Evolutionary conservation across 2,113 vertebrate species (phyloP).

Genomic region (Microcebus murinus): DNA sequence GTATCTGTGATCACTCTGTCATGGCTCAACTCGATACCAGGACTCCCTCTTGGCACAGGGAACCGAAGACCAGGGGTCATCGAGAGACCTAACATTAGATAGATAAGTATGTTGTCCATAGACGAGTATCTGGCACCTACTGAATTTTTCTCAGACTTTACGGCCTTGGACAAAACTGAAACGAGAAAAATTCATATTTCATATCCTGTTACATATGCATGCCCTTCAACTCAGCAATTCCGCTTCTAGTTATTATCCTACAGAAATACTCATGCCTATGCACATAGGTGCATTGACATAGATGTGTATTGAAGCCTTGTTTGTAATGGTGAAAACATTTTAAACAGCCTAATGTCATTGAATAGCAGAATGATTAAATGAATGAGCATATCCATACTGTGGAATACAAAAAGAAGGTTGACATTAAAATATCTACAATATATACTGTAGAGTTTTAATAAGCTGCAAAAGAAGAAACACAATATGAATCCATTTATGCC

Average conservation of each 20-base stretch:
- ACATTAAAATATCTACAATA: neutral
- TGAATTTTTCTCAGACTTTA: neutral
- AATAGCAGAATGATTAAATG: neutral
- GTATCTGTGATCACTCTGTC: too few species aligned
- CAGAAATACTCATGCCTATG: neutral
- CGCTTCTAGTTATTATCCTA: neutral
- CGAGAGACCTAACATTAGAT: too few species aligned
- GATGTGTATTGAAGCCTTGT: neutral
- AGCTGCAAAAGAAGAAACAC: neutral
- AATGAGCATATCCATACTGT: neutral
- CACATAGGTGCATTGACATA: neutral
- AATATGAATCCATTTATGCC: neutral
- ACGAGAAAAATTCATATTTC: neutral
- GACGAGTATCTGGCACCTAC: neutral
- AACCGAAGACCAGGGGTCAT: too few species aligned
- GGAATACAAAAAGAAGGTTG: neutral
- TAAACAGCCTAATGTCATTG: neutral
- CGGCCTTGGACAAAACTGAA: neutral
- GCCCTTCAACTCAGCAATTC: neutral
- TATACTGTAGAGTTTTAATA: neutral
- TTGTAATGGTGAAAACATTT: neutral
- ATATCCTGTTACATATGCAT: neutral
- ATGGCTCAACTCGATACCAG: too few species aligned
- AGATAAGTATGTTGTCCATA: neutral
- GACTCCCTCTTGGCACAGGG: too few species aligned